Base-by-base conservation (phyloP, 92 coral and sea anemone species). In the Epizoanthus fatuus region DNA sequence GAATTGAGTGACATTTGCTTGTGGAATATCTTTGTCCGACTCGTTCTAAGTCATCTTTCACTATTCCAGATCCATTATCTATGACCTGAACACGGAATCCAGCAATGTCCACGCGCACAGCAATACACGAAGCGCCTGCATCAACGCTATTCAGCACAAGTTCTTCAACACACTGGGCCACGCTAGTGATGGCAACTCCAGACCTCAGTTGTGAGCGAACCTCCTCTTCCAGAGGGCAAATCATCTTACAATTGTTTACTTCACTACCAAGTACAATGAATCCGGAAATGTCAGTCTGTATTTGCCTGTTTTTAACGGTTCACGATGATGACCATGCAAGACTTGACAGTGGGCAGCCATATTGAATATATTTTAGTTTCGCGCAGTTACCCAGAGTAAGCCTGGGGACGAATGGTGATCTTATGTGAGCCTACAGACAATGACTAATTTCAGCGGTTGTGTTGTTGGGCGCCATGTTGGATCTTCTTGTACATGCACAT, bases 111-210 rank as follows among this genome's bases (percentile, higher is more conserved):
- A 95, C 91, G 58, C 95, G 93, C 52, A 93, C 90, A 37, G 97
- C 83, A 79, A 97, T 86, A 85, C 95, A 93, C 6, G 97, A 72
- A 15, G 99, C 92, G 32, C 92, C 98, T 32, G 99, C 98, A 85
- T 97, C 99, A 20, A 97, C 76, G 54, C 97, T 91, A 88, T 97
- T 97, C 74, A 94, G 83, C 35, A 95, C 98, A 47, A 97, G 90
- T 85, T 97, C 99, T 77, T 97, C 99, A 4, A 95, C 93, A 66
- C 96, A 95, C 74, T 97, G 99, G 42, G 99, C 86, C 66, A 95
- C 64, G 71, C 86, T 95, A 38, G 97, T 93, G 69, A 97, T 89
- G 44, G 98, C 95, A 53, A 97, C 89, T 55, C 98, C 98, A 56
- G 99, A 97, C 76, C 99, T 91, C 73, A 97, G 77, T 35, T 86